Evolutionary conservation across 1,140 invertebrate genomes (phyloP), one percentile per base, ranked within the genome.

Genomic region (Drosophila subobscura): DNA sequence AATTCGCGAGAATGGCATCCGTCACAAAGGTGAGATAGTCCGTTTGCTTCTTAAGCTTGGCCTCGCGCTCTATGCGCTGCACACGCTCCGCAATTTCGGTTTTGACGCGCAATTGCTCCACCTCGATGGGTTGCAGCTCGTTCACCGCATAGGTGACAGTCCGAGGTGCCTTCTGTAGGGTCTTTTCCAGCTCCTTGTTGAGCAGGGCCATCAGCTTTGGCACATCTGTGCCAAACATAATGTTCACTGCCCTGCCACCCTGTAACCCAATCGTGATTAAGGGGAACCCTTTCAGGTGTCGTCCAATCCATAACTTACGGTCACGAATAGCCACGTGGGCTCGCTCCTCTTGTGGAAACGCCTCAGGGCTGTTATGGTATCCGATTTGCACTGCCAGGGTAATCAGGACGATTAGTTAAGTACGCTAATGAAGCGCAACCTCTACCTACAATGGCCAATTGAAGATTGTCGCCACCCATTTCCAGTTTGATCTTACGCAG

Each of bases 401-500:
- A 52, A 3, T 27, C 8, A 27, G 8, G 14, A 27, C 0, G 7
- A 37, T 42, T 72, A 64, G 41, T 20, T 5, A 14, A 1, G 33
- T 12, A n/a, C 5, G 7, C 3, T 4, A 3, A 7, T 1, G 7
- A 40, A 4, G 5, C 59, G 10, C 20, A 8, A 4, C 25, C 20
- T 55, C 10, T 54, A 78, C 93, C 93, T 93, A 97, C 97, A 77
- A 95, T 93, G 7, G 95, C 96, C 65, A 97, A 94, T 74, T 95
- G 95, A 22, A 98, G 92, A 65, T 95, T 93, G 83, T 97, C 96
- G 53, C 96, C 96, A 8, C 96, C 96, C 2, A 96, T 90, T 92
- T 98, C 97, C 89, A 98, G 95, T 91, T 98, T 98, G 44, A 98
- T 93, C 92, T 97, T 96, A 77, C 97, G 96, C 64, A 98, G 93